A percentile compares a stretch with the other conserved stretches of the same genome.
These are phyloP conservation scores for Columbina picui DNA, from an alignment of 2,113 vertebrate genomes.

Conservation along the genomic window DNA sequence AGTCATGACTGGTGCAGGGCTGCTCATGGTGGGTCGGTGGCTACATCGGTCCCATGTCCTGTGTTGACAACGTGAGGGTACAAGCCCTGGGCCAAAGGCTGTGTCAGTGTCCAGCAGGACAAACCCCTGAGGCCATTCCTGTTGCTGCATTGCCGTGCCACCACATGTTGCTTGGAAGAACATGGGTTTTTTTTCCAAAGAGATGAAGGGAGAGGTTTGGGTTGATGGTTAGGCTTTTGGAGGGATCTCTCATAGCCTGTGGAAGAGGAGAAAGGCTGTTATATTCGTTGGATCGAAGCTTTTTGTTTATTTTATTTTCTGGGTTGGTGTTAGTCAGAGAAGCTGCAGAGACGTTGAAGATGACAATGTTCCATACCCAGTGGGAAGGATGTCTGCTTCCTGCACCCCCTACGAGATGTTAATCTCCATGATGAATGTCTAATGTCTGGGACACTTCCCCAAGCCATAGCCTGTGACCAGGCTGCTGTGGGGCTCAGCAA, in stretches of 20 bases:
- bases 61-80: fast-evolving
- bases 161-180: background rate
- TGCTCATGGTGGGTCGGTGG: background rate
- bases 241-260: background rate
- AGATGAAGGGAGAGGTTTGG: background rate
- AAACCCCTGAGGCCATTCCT: background rate
- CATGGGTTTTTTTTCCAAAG: background rate
- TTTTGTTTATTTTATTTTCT: background rate
- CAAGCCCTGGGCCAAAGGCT: fast-evolving
- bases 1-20: background rate
- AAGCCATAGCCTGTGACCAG: background rate
- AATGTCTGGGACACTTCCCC: background rate
- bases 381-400: background rate
- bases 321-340: background rate
- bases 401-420: background rate
- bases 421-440: background rate
- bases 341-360: background rate
- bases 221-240: background rate
- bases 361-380: background rate
- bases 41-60: background rate
- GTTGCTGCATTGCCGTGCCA: background rate
- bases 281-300: background rate
- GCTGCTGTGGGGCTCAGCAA: background rate
- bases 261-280: background rate
- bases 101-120: background rate